Evolutionary conservation across 2,113 vertebrate genomes (phyloP).

Genomic region (Corythoichthys haematopterus): DNA sequence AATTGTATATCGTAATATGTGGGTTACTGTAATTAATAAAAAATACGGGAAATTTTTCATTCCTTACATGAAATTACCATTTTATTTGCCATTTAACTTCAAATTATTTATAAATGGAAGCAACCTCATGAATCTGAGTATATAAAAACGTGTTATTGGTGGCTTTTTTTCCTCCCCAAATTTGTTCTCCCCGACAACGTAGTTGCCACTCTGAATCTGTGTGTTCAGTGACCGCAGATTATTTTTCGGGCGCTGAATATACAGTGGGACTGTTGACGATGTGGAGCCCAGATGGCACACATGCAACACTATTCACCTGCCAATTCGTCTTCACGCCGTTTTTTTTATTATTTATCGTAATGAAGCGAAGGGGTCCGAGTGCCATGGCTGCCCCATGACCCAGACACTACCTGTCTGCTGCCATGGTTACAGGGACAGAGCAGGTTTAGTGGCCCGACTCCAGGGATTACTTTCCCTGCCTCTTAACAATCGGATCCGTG

Average conservation of each 20-base stretch:
- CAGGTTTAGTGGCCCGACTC: constrained; percentile 68
- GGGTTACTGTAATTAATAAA: no score
- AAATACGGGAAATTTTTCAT: no score
- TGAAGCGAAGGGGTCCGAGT: background rate
- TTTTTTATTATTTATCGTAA: background rate
- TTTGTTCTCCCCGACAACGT: no score
- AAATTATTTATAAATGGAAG: background rate
- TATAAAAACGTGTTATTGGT: no score
- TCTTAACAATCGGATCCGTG: constrained; percentile 59
- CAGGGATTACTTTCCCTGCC: constrained; percentile 66
- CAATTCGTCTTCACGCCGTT: background rate
- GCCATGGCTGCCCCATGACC: constrained; percentile 69
- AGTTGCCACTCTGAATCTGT: background rate
- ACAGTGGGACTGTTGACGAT: constrained; percentile 19
- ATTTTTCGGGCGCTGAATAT: constrained; percentile 15
- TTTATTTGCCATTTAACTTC: background rate
- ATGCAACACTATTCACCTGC: background rate
- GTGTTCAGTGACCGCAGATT: background rate
- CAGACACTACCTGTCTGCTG: constrained; percentile 75
- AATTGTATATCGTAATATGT: no score
- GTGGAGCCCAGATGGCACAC: constrained; percentile 19
- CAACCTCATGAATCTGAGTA: no score
- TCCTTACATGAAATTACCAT: no score
- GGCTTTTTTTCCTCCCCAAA: no score
- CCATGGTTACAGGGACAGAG: constrained; percentile 67